A percentile compares a stretch with the other conserved stretches of the same genome.
Conservation (phyloP, 2,113 vertebrate genomes). For the Agapornis roseicollis region DNA sequence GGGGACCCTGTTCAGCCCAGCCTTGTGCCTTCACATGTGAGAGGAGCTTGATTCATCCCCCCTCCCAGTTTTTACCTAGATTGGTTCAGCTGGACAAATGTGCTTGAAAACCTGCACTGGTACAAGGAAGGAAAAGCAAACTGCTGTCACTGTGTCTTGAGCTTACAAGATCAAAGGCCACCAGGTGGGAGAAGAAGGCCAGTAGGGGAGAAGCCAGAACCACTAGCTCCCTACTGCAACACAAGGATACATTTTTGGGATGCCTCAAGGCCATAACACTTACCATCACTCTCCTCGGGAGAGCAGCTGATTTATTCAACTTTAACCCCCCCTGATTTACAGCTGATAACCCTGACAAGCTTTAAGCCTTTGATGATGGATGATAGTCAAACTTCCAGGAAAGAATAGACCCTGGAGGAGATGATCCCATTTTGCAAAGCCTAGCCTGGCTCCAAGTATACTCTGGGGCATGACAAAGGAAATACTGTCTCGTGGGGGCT, state of each 20-base stretch:
- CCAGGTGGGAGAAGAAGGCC: neutral
- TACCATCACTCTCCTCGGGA: neutral
- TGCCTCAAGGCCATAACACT: neutral
- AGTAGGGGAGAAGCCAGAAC: neutral
- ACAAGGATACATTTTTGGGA: neutral
- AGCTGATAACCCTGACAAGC: neutral
- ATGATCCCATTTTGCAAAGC: neutral
- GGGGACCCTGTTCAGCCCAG: neutral
- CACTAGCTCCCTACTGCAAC: neutral
- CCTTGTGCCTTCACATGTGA: neutral
- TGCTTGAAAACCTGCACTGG: neutral
- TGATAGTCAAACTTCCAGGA: neutral
- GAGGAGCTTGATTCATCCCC: neutral
- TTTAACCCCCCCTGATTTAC: neutral
- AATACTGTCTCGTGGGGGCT: neutral
- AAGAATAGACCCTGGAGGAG: neutral
- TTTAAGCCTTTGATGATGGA: neutral
- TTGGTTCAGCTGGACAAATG: neutral
- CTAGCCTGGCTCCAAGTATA: neutral
- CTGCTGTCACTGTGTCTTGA: neutral
- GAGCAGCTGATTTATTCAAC: neutral
- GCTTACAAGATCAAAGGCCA: neutral
- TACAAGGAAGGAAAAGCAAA: neutral
- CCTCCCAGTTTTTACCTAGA: neutral
- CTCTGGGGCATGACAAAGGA: neutral